Evolutionary conservation across 2,113 vertebrate species (phyloP).

Genomic region (Phyllopteryx taeniolatus): DNA sequence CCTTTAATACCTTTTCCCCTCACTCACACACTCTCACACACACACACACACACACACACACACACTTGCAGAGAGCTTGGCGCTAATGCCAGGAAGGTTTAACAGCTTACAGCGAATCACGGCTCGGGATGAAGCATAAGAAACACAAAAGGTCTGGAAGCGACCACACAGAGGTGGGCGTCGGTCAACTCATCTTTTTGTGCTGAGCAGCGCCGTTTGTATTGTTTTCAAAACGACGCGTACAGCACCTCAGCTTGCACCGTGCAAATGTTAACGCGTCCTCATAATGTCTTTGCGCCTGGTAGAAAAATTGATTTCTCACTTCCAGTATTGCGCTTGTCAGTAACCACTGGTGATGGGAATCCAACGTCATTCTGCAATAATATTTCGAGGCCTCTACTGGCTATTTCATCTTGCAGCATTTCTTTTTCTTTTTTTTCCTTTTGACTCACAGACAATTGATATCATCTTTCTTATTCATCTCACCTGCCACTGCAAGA

Average conservation of each 20-base stretch:
- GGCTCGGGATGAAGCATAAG: conserved; percentile 30
- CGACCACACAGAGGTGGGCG: background rate
- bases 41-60: conserved; percentile 4
- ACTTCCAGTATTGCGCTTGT: conserved; percentile 27
- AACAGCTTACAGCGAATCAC: conserved; percentile 40
- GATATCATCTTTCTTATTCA: background rate
- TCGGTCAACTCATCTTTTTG: conserved; percentile 5
- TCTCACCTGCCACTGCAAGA: background rate
- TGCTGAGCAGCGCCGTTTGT: background rate
- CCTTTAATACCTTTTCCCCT: conserved; percentile 26
- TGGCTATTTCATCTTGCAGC: too few relatives aligned
- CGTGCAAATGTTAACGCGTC: conserved; percentile 18
- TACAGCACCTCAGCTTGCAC: conserved; percentile 1
- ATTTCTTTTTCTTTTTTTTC: background rate
- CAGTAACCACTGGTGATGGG: conserved; percentile 23
- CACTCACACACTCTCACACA: conserved; percentile 8
- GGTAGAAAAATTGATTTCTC: conserved; percentile 23
- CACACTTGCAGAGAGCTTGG: conserved; percentile 18
- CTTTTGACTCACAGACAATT: background rate
- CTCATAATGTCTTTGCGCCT: conserved; percentile 24
- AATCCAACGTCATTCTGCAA: conserved; percentile 3
- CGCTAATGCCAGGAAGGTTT: conserved; percentile 36
- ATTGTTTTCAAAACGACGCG: conserved; percentile 11
- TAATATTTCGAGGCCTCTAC: background rate
- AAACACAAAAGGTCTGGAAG: conserved; percentile 21